Percentiles rank a stretch among this genome's conserved stretches.
Evolutionary conservation across 2,888 invertebrate genomes (phyloP).

Genomic region (Alviniconcha strummeri): DNA sequence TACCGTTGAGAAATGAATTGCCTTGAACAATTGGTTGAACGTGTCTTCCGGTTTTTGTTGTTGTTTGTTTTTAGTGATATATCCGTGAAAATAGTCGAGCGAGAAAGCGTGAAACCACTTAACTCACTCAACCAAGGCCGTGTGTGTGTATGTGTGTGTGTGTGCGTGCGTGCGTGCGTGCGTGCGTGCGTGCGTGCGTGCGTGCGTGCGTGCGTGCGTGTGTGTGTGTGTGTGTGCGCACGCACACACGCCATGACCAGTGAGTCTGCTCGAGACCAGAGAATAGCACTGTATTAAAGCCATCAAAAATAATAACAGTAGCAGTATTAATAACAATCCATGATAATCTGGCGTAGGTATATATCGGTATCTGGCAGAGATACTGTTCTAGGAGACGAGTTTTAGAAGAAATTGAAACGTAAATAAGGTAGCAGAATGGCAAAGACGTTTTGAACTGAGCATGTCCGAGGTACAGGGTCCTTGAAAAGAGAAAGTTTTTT

Average conservation of each 20-base stretch:
- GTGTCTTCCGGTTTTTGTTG: no score
- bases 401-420: no score
- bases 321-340: background rate
- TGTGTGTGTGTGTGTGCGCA: background rate
- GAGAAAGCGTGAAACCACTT: background rate
- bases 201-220: background rate
- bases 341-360: background rate
- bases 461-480: no score
- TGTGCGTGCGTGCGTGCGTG: background rate
- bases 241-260: background rate
- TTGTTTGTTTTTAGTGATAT: background rate
- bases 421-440: no score
- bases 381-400: no score
- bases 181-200: background rate
- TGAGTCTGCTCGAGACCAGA: background rate
- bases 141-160: background rate
- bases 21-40: no score
- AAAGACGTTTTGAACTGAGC: no score
- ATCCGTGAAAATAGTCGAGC: background rate
- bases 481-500: no score
- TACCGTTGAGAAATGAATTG: background rate
- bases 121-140: background rate
- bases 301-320: background rate
- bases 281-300: background rate
- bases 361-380: no score